Conservation (phyloP, 2,888 invertebrate species). For the Tipula lateralis region DNA sequence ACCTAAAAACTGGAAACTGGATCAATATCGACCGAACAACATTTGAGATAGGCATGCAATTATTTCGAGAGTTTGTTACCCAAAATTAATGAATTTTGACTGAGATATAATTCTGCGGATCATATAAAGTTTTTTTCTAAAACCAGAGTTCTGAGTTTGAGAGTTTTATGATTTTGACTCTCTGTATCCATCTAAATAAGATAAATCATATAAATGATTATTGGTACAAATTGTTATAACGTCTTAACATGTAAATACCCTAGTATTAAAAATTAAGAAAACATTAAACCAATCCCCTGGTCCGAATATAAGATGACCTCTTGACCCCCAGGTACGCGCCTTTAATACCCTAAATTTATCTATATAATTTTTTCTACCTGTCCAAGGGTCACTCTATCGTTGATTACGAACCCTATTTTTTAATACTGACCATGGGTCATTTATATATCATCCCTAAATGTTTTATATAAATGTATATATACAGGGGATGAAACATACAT, state of each 20-base stretch:
- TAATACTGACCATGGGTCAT: constrained; percentile 24
- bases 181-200: too few relatives aligned
- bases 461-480: background rate
- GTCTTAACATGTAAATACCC: background rate
- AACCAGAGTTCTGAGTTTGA: too few relatives aligned
- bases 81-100: background rate
- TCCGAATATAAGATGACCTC: background rate
- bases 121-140: too few relatives aligned
- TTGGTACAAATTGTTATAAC: background rate
- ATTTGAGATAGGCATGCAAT: background rate
- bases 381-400: constrained; percentile 3
- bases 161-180: too few relatives aligned
- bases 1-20: background rate
- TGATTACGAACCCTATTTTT: background rate
- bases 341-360: background rate
- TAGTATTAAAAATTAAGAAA: background rate
- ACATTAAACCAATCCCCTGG: background rate
- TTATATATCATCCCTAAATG: background rate
- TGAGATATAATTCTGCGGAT: too few relatives aligned
- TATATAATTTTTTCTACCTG: constrained; percentile 12
- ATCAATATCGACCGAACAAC: background rate
- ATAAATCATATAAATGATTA: constrained; percentile 2
- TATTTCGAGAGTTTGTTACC: background rate
- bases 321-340: constrained; percentile 1
- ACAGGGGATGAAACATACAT: background rate